These are phyloP conservation scores for Oscheius sp. DNA, from an alignment of 2,888 invertebrate species.

Conservation along the genomic window DNA sequence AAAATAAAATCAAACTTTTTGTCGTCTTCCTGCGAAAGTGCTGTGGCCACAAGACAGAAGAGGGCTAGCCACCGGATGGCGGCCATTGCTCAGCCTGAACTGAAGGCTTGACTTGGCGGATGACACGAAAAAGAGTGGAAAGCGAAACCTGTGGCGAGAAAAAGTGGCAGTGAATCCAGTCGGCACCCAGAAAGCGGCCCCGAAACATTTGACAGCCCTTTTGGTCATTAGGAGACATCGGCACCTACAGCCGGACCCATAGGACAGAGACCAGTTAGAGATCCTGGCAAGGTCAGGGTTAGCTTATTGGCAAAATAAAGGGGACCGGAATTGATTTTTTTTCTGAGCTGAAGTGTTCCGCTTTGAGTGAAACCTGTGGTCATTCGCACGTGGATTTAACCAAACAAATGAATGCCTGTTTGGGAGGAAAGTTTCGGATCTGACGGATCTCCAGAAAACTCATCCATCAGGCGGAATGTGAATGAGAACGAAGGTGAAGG, in stretches of 20 bases:
- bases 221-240: conserved; percentile 8
- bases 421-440: no score
- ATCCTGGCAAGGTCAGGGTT: not conserved
- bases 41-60: conserved; percentile 1
- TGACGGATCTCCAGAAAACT: no score
- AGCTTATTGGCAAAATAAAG: not conserved
- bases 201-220: conserved; percentile 3
- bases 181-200: not conserved
- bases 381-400: not conserved
- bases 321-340: not conserved
- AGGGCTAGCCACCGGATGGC: conserved; percentile 20
- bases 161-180: conserved; percentile 7
- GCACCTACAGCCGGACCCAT: not conserved
- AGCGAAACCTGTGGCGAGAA: conserved; percentile 3
- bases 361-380: not conserved
- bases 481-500: no score
- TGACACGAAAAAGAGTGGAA: not conserved
- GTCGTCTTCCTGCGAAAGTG: conserved; percentile 11
- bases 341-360: not conserved
- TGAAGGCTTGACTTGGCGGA: not conserved
- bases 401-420: no score
- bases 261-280: not conserved
- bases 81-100: conserved; percentile 17
- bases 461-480: no score
- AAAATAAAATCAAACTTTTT: not conserved